Base-by-base conservation (phyloP, 1,140 invertebrate genomes). In the Zaprionus capensis region DNA sequence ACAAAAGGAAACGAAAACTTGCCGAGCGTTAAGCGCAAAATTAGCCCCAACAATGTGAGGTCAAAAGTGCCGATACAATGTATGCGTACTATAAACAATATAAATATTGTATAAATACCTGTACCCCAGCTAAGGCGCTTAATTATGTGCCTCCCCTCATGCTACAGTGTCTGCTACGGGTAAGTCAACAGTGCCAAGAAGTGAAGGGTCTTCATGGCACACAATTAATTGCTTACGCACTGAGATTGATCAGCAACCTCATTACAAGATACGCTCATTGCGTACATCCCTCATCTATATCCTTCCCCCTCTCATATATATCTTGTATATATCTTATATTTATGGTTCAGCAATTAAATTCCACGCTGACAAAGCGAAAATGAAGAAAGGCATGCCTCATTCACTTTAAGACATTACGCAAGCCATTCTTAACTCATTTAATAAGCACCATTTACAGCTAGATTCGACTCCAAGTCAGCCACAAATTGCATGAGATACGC, bases 31-130 rank as follows among this genome's bases (percentile, higher is more conserved):
- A 76, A 66, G 53, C 69, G 22, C 36, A 72, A 72, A 44, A 59
- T 34, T 46, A 70, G 56, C 69, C 44, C 58, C 61, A 55, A 66
- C 64, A 80, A 83, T 55, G 53, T 81, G 66, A 78, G 80, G 72
- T 74, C 69, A 81, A 88, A 88, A 81, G 65, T 87, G 84, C 85
- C 84, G 81, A 87, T 81, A 81, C 85, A 87, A 84, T 81, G 81
- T 88, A 77, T 67, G 31, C 31, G 46, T 36, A 31, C 24, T 34
- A 58, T 57, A 58, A 34, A 67, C 22, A 34, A 44, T 51, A 51
- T 84, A 84, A 84, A 75, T 85, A 85, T 28, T 34, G 20, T 65
- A 58, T 76, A 76, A 88, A 81, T 84, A 78, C 69, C 55, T n/a
- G 58, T 34, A 34, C 2, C 9, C 71, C 26, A 49, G 53, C 41